phyloP scores from a whole-genome alignment of 2,113 vertebrate species.

The Pampusana beccarii region DNA sequence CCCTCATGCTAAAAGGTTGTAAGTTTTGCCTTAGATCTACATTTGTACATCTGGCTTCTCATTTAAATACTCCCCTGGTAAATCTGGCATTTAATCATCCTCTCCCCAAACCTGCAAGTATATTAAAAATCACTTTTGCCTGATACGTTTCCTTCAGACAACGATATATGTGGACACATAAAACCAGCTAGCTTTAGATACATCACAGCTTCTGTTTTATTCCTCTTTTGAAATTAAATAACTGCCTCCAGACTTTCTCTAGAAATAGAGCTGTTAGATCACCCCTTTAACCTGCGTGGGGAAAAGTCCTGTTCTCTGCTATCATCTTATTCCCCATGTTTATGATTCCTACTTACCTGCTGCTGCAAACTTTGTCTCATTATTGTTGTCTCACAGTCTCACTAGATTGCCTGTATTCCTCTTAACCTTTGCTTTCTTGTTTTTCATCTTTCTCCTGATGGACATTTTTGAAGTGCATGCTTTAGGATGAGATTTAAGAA shows the following conservation, averaged over 20 bases:
- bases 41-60: not conserved
- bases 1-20: not conserved
- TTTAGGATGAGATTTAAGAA: not conserved
- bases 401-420: not conserved
- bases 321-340: not conserved
- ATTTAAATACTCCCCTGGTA: not conserved
- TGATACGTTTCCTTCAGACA: not conserved
- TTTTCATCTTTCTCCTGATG: not conserved
- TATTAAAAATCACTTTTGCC: not conserved
- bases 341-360: not conserved
- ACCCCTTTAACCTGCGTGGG: not conserved
- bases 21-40: not conserved
- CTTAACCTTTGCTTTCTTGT: not conserved
- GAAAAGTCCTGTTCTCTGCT: not conserved
- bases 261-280: not conserved
- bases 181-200: not conserved
- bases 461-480: not conserved
- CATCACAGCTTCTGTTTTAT: not conserved
- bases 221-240: not conserved
- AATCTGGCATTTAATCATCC: not conserved
- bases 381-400: not conserved
- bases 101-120: not conserved
- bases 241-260: not conserved
- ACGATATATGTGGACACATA: not conserved
- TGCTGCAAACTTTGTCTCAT: not conserved